phyloP scores from a whole-genome alignment of 1,140 invertebrate species.

The Formica exsecta region DNA sequence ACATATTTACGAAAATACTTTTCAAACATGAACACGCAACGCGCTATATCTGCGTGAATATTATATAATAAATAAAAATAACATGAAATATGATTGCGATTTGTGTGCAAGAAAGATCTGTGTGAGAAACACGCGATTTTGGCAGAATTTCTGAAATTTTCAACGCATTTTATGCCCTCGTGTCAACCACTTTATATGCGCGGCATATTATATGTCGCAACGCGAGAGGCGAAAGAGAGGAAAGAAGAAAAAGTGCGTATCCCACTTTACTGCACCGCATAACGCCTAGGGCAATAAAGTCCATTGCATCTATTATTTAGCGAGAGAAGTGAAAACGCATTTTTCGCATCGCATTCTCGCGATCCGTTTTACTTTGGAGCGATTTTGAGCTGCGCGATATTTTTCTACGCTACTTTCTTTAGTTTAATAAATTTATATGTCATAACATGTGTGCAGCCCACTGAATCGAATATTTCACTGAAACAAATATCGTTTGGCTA shows the following conservation, averaged over 20 bases:
- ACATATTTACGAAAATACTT: not conserved
- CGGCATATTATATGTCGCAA: conserved; percentile 26
- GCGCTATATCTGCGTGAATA: not conserved
- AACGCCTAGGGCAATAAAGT: conserved; percentile 49
- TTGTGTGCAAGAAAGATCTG: not conserved
- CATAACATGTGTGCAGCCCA: not conserved
- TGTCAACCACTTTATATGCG: conserved; percentile 51
- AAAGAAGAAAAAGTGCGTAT: conserved; percentile 36
- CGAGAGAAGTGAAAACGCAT: conserved; percentile 42
- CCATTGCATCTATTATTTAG: conserved; percentile 51
- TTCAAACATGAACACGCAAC: not conserved
- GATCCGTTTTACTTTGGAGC: conserved; percentile 48
- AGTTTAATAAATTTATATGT: conserved; percentile 43
- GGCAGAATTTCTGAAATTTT: conserved; percentile 35
- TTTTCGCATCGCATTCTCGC: conserved; percentile 23
- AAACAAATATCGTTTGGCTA: conserved; percentile 31
- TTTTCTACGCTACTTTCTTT: conserved; percentile 25
- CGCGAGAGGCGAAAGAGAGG: not conserved
- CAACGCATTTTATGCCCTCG: conserved; percentile 4
- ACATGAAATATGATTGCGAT: conserved; percentile 7
- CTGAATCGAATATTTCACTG: conserved; percentile 9
- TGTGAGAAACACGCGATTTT: conserved; percentile 1
- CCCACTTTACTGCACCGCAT: conserved; percentile 47
- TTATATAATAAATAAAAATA: not conserved
- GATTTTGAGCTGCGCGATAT: conserved; percentile 36